Conservation (phyloP, 2,113 vertebrate genomes). For the Rhabdornis inornatus region DNA sequence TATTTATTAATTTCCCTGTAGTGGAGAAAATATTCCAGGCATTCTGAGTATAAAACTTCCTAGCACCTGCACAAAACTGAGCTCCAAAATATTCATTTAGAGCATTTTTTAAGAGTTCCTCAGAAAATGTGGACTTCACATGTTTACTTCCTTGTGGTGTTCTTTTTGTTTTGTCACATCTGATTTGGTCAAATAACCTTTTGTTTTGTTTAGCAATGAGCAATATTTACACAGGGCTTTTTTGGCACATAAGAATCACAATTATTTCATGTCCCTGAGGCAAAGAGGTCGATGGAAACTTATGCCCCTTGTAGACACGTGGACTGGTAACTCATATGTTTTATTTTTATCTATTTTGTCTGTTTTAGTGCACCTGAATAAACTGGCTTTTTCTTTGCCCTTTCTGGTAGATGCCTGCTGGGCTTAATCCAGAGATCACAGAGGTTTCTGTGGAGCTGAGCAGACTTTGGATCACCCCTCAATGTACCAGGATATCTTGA, state of each 20-base stretch:
- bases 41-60: constrained; percentile 76
- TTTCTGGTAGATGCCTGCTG: neutral
- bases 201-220: constrained; percentile 68
- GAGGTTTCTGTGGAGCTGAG: neutral
- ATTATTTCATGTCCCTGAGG: constrained; percentile 69
- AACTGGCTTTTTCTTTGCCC: neutral
- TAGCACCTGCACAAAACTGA: constrained; percentile 76
- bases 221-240: constrained; percentile 67
- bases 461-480: constrained; percentile 8
- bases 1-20: constrained; percentile 74
- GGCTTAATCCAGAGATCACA: neutral
- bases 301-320: constrained; percentile 65
- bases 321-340: constrained; percentile 33
- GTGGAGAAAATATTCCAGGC: constrained; percentile 79
- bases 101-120: constrained; percentile 69
- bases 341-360: constrained; percentile 55
- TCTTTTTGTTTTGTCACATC: constrained; percentile 66
- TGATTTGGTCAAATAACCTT: constrained; percentile 65
- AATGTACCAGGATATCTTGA: neutral
- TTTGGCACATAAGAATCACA: constrained; percentile 38
- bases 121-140: constrained; percentile 62
- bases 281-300: constrained; percentile 67
- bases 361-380: constrained; percentile 29
- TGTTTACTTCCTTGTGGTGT: constrained; percentile 66
- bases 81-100: constrained; percentile 73